Base-by-base conservation (phyloP, 2,797 vertebrate genomes). In the Sebastes umbrosus region DNA sequence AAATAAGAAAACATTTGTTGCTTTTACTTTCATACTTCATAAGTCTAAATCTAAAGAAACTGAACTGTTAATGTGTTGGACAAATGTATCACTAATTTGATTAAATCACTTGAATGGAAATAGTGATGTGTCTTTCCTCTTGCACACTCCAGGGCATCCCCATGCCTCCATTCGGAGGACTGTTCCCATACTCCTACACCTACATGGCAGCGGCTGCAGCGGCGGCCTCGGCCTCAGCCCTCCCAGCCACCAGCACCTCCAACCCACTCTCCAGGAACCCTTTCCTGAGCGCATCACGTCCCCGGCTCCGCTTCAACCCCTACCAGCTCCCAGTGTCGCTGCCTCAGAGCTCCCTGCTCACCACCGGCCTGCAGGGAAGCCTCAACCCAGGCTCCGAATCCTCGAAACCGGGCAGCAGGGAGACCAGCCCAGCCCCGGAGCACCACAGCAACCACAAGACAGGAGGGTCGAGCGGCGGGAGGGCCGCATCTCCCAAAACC, bases 141-240 rank as follows among this genome's bases (percentile, higher is more conserved):
- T 71, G 68, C 13, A 3, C 72, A 9, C 88, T 91, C 1, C 96
- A 99, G 98, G 98, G 98, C 95, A 99, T 99, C 91, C 98, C 98
- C 64, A 98, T 99, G 98, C 97, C 98, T 93, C 96, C 98, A 4
- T 99, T 99, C 36, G 97, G 98, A 62, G 98, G 98, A 83, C 96
- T 99, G 55, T 99, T 99, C 90, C 98, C 98, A 2, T 99, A 99
- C 74, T 98, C 98, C 0, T 99, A 99, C 95, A 99, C 98, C 88
- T 99, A 99, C 94, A 99, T 99, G 98, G 98, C 98, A 0, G 98
- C 98, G 0, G 98, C 98, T 0, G 98, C 98, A 0, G 98, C 98
- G 0, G 98, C 98, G 0, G 97, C 98, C 50, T 98, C 98, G 0
- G 97, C 98, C 70, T 98, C 98, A 0, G 97, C 97, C 24, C 94